Percentiles rank a stretch among this genome's conserved stretches.
Conservation (phyloP, 2,888 invertebrate species). For the Sicus ferrugineus region DNA sequence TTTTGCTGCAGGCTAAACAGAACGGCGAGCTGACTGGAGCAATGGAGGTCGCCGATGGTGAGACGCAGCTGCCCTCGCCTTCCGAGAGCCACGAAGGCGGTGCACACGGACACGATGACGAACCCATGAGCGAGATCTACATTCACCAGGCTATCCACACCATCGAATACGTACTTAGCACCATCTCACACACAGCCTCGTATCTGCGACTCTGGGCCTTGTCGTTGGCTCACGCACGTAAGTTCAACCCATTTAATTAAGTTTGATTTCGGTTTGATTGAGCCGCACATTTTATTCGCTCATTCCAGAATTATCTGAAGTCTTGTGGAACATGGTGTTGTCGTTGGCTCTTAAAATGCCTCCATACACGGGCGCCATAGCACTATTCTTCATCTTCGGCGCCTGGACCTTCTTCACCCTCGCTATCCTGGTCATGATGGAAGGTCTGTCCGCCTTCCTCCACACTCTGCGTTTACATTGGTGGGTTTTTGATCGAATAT, state of each 20-base stretch:
- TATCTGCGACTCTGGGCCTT: constrained; percentile 96
- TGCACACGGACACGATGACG: constrained; percentile 66
- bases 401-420: constrained; percentile 93
- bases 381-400: constrained; percentile 85
- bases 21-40: constrained; percentile 75
- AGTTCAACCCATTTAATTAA: too few relatives aligned
- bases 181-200: constrained; percentile 96
- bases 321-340: constrained; percentile 94
- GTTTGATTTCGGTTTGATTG: not conserved
- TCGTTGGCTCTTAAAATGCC: constrained; percentile 74
- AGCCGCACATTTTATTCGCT: not conserved
- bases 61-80: constrained; percentile 44
- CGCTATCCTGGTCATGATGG: constrained; percentile 97
- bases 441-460: constrained; percentile 98
- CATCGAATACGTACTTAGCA: constrained; percentile 94
- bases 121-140: constrained; percentile 84
- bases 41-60: constrained; percentile 65
- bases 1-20: constrained; percentile 51
- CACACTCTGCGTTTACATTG: constrained; percentile 98
- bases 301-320: constrained; percentile 80
- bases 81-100: constrained; percentile 63
- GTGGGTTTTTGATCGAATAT: constrained; percentile 67
- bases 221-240: constrained; percentile 94
- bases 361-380: constrained; percentile 76
- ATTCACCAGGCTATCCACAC: constrained; percentile 96